Percentiles rank a stretch among this genome's conserved stretches.
Conservation (phyloP, 1,140 invertebrate species). For the Drosophila kikkawai region DNA sequence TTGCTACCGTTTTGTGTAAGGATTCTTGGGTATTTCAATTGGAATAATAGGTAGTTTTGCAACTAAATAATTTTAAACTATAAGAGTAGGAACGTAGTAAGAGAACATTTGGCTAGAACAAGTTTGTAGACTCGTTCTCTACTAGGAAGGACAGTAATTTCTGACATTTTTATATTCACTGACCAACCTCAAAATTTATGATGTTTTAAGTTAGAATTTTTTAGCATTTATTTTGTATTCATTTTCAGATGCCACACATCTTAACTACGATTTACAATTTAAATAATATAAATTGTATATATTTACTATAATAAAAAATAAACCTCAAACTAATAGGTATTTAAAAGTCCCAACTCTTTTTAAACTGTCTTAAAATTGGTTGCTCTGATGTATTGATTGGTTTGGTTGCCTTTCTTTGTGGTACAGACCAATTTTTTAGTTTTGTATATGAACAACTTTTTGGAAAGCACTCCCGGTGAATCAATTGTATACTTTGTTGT, state of each 20-base stretch:
- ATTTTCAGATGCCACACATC: no score
- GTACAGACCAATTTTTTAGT: conserved; percentile 29
- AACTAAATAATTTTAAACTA: neutral
- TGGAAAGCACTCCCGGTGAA: conserved; percentile 31
- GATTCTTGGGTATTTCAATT: neutral
- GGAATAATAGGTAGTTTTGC: neutral
- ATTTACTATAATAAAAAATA: no score
- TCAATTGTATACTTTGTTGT: conserved; percentile 54
- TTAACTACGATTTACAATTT: no score
- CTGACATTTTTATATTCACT: no score
- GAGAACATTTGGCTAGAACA: no score
- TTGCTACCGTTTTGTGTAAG: conserved; percentile 3
- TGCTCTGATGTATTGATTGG: conserved; percentile 40
- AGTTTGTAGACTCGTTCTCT: no score
- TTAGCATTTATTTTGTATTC: no score
- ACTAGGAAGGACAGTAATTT: no score
- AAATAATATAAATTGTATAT: neutral
- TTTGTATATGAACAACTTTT: conserved; percentile 47
- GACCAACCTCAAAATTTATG: no score
- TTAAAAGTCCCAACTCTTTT: neutral
- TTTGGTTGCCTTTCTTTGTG: conserved; percentile 19
- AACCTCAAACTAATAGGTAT: neutral
- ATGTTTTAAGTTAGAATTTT: no score
- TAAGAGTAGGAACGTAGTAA: neutral
- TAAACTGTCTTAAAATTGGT: neutral